These are phyloP conservation scores for Cygnus atratus DNA, from an alignment of 2,113 vertebrate genomes.

Conservation along the genomic window DNA sequence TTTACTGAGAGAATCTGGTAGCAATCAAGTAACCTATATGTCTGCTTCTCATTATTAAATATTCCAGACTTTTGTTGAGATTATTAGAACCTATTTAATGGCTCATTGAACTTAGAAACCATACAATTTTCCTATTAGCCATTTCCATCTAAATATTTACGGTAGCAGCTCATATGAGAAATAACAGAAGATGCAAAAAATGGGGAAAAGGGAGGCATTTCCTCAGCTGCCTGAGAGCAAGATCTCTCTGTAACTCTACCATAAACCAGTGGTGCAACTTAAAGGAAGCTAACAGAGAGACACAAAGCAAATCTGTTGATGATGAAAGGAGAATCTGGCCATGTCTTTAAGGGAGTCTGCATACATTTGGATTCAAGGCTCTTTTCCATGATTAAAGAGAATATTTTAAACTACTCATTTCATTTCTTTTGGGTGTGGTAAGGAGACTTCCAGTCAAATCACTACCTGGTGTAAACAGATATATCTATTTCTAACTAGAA, in stretches of 20 bases:
- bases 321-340: slow-evolving; percentile 37
- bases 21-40: slow-evolving; percentile 20
- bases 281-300: slow-evolving; percentile 31
- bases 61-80: slow-evolving; percentile 50
- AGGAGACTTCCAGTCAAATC: slow-evolving; percentile 9
- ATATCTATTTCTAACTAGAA: slow-evolving; percentile 7
- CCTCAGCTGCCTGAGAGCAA: slow-evolving; percentile 6
- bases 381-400: slow-evolving; percentile 65
- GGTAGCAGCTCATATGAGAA: neutral
- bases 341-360: slow-evolving; percentile 49
- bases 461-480: neutral
- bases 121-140: slow-evolving; percentile 51
- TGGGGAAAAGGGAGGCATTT: slow-evolving; percentile 4
- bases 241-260: neutral
- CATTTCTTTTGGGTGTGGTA: slow-evolving; percentile 44
- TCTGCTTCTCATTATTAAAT: slow-evolving; percentile 51
- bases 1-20: slow-evolving; percentile 34
- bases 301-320: slow-evolving; percentile 39
- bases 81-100: slow-evolving; percentile 65
- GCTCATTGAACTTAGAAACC: slow-evolving; percentile 53
- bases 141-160: slow-evolving; percentile 60
- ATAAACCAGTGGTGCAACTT: slow-evolving; percentile 46
- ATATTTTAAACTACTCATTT: slow-evolving; percentile 44
- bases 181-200: slow-evolving; percentile 35
- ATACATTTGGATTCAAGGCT: slow-evolving; percentile 53